Evolutionary conservation across 2,888 invertebrate species (phyloP).

Genomic region (Bedellia somnulentella): DNA sequence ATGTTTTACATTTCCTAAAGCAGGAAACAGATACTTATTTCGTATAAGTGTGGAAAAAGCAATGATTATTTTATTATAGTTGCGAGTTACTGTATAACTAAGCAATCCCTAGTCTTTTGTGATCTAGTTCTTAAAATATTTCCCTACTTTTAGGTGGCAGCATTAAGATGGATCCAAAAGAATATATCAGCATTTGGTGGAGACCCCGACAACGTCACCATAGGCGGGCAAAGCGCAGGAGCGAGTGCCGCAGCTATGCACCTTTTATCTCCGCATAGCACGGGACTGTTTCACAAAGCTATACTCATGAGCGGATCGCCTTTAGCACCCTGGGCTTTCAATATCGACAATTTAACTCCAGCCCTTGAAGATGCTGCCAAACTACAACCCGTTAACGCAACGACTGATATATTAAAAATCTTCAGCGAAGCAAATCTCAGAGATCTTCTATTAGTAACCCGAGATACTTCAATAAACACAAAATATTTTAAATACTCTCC

Average conservation of each 20-base stretch:
- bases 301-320: conserved; percentile 38
- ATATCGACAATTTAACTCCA: conserved; percentile 22
- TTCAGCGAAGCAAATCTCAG: conserved; percentile 21
- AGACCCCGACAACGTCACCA: conserved; percentile 42
- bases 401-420: conserved; percentile 21
- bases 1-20: no score
- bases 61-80: no score
- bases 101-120: no score
- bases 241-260: conserved; percentile 38
- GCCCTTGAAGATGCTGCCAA: conserved; percentile 30
- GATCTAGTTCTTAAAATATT: no score
- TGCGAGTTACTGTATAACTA: no score
- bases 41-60: no score
- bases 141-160: no score
- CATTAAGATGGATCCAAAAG: conserved; percentile 36
- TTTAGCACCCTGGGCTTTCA: conserved; percentile 39
- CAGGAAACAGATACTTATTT: no score
- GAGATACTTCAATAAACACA: conserved; percentile 27
- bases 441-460: conserved; percentile 23
- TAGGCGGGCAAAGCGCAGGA: conserved; percentile 46
- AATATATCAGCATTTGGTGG: conserved; percentile 44
- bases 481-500: conserved; percentile 41
- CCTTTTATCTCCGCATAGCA: conserved; percentile 27
- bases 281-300: conserved; percentile 38
- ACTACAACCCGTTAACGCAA: conserved; percentile 17